A percentile compares a stretch with the other conserved stretches of the same genome.
Conservation (phyloP, 2,888 invertebrate genomes). For the Drosophila maculinotata region DNA sequence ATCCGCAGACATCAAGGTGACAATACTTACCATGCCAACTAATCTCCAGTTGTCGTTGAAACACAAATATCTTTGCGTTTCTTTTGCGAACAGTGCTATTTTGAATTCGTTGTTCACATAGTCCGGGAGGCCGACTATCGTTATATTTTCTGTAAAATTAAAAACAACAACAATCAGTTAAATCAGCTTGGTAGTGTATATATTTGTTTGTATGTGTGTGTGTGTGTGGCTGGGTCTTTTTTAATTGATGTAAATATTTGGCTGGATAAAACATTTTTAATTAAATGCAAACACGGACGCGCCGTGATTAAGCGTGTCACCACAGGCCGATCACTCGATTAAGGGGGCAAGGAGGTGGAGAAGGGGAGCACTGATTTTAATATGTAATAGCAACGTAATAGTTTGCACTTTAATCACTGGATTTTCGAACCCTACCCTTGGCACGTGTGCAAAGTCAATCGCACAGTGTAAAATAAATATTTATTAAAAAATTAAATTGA, state of each 20-base stretch:
- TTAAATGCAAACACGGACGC: conserved; percentile 65
- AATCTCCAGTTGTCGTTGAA: conserved; percentile 90
- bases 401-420: conserved; percentile 6
- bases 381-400: conserved; percentile 26
- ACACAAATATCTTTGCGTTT: conserved; percentile 91
- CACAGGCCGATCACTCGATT: conserved; percentile 18
- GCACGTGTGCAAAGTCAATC: conserved; percentile 29
- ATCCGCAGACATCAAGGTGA: conserved; percentile 19
- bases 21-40: conserved; percentile 88
- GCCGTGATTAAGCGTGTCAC: conserved; percentile 47
- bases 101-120: conserved; percentile 84
- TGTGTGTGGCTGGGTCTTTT: conserved; percentile 17
- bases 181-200: conserved; percentile 19
- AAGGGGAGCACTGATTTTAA: conserved; percentile 3
- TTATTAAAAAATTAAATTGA: no score
- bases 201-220: conserved; percentile 3
- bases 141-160: conserved; percentile 85
- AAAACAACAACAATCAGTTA: conserved; percentile 2
- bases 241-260: conserved; percentile 74
- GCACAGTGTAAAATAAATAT: background rate
- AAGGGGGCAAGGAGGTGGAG: background rate
- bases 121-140: conserved; percentile 85
- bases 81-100: conserved; percentile 87
- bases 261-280: conserved; percentile 64
- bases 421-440: background rate